Percentiles rank a stretch among this genome's conserved stretches.
Conservation (phyloP, 2,888 invertebrate genomes). For the Cephus rjabovi region DNA sequence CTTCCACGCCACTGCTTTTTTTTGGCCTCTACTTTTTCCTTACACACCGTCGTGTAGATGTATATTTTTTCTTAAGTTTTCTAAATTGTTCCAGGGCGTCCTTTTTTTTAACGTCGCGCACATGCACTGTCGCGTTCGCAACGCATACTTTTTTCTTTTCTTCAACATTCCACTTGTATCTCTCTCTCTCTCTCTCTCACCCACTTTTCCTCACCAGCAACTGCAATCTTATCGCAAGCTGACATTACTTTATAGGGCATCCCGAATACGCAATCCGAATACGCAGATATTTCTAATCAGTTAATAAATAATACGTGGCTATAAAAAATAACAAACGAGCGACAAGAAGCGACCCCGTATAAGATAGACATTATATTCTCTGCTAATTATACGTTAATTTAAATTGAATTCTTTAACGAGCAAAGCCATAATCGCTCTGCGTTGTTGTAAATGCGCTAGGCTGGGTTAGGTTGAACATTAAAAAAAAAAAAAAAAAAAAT, state of each 20-base stretch:
- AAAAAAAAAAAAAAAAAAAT: conserved; percentile 18
- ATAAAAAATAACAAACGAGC: not conserved
- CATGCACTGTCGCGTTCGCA: not conserved
- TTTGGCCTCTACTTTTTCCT: no score
- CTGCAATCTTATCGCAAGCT: not conserved
- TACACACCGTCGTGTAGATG: not conserved
- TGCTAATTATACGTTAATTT: not conserved
- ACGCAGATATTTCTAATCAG: not conserved
- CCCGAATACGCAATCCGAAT: not conserved
- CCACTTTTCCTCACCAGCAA: not conserved
- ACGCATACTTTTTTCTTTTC: not conserved
- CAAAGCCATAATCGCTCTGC: not conserved
- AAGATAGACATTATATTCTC: not conserved
- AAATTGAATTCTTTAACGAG: not conserved
- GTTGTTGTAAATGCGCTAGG: not conserved
- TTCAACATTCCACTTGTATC: conserved; percentile 11
- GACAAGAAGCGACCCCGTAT: not conserved
- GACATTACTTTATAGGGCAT: not conserved
- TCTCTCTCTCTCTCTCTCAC: conserved; percentile 4
- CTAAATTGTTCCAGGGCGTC: not conserved
- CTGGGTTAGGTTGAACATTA: not conserved
- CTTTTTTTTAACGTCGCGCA: not conserved
- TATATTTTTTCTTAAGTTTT: not conserved
- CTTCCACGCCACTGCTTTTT: no score
- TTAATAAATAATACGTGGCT: not conserved